These are phyloP conservation scores for Drosophila mimetica DNA, from an alignment of 2,888 invertebrate genomes.

Conservation along the genomic window DNA sequence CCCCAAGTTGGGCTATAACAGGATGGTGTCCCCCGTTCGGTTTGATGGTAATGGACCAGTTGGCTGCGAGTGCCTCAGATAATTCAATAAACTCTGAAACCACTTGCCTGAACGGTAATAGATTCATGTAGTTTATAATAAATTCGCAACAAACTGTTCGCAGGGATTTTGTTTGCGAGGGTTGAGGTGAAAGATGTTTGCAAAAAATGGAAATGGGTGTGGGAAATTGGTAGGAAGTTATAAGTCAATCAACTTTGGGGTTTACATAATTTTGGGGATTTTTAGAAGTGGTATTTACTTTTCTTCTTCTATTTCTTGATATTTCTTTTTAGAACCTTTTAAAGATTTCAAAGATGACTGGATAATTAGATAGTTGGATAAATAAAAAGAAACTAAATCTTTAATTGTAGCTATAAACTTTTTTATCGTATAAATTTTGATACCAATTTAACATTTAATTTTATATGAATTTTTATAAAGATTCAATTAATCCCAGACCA, in stretches of 20 bases:
- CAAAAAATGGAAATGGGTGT: not conserved
- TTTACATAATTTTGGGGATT: not conserved
- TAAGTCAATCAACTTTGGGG: not conserved
- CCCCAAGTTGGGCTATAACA: slow-evolving; percentile 21
- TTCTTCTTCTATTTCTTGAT: too few species aligned
- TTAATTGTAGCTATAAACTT: too few species aligned
- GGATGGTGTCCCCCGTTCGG: slow-evolving; percentile 23
- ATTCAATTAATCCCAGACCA: too few species aligned
- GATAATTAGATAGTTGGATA: too few species aligned
- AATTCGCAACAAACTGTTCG: slow-evolving; percentile 15
- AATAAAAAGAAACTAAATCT: too few species aligned
- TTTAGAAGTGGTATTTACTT: too few species aligned
- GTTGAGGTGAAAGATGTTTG: not conserved
- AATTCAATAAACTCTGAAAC: slow-evolving; percentile 33
- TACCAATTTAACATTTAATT: too few species aligned
- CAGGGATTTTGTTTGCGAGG: not conserved
- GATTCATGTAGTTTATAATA: slow-evolving; percentile 21
- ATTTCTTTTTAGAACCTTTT: too few species aligned
- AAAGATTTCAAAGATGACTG: too few species aligned
- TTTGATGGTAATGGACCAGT: slow-evolving; percentile 25
- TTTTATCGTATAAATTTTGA: too few species aligned
- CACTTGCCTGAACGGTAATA: slow-evolving; percentile 21
- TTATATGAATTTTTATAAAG: too few species aligned
- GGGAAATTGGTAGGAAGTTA: not conserved
- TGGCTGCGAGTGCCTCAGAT: slow-evolving; percentile 20